A percentile compares a stretch with the other conserved stretches of the same genome.
phyloP scores from a whole-genome alignment of 2,888 invertebrate genomes.

The Capitulum mitella region DNA sequence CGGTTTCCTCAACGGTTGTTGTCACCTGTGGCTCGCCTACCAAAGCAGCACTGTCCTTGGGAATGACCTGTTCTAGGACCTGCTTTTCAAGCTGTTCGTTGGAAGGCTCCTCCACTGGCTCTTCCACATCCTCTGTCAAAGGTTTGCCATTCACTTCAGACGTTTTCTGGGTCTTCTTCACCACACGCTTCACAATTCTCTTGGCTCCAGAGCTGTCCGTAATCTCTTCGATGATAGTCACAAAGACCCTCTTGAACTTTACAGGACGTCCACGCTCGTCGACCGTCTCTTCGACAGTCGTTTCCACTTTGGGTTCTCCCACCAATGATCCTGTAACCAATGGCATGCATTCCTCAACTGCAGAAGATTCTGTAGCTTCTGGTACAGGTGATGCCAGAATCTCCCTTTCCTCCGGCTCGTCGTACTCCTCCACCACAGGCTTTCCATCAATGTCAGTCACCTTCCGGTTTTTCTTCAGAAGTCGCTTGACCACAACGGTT shows the following conservation, averaged over 20 bases:
- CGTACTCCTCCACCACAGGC: background rate
- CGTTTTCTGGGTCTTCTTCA: background rate
- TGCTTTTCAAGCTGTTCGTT: background rate
- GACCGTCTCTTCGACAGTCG: background rate
- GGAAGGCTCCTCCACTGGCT: background rate
- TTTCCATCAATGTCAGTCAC: background rate
- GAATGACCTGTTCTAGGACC: background rate
- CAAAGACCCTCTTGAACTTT: background rate
- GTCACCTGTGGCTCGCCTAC: background rate
- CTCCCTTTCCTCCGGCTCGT: background rate
- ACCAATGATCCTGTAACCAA: background rate
- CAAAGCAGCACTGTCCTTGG: background rate
- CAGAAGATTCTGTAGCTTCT: background rate
- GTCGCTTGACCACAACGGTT: background rate
- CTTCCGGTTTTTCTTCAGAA: background rate
- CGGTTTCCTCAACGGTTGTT: background rate
- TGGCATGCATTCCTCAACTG: background rate
- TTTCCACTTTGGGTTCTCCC: background rate
- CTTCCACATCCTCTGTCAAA: background rate
- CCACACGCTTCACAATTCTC: background rate
- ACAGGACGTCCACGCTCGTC: background rate
- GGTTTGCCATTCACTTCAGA: background rate
- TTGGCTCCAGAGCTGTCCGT: background rate
- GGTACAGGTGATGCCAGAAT: background rate
- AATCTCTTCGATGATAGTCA: background rate